A percentile compares a stretch with the other conserved stretches of the same genome.
Conservation (phyloP, 2,113 vertebrate genomes). For the Polypterus bichir region DNA sequence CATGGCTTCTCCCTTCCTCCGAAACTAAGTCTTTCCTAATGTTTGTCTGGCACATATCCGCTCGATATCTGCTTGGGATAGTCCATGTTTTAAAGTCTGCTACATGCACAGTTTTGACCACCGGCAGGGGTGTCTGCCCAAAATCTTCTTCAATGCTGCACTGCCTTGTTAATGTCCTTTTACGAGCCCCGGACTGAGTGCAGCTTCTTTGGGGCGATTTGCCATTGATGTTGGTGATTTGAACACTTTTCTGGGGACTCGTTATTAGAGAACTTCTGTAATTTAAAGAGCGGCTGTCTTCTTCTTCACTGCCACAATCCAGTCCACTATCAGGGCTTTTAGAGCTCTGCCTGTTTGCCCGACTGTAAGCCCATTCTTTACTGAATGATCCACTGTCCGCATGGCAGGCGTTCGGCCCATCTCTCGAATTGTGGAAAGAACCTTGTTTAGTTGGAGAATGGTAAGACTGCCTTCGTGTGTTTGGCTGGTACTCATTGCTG, state of each 20-base stretch:
- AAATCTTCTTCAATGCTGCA: slow-evolving; percentile 81
- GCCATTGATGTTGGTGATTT: slow-evolving; percentile 37
- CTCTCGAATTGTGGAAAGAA: slow-evolving; percentile 35
- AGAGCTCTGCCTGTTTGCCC: slow-evolving; percentile 46
- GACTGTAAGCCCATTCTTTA: slow-evolving; percentile 44
- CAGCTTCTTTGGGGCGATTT: slow-evolving; percentile 42
- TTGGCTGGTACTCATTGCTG: slow-evolving; percentile 33
- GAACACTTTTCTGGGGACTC: slow-evolving; percentile 30
- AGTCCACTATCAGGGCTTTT: slow-evolving; percentile 91
- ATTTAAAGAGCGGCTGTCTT: slow-evolving; percentile 48
- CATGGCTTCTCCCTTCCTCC: slow-evolving; percentile 47
- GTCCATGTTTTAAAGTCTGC: slow-evolving; percentile 45
- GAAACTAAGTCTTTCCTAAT: slow-evolving; percentile 43
- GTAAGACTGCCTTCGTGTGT: slow-evolving; percentile 32
- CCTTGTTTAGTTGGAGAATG: slow-evolving; percentile 29
- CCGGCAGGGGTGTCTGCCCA: slow-evolving; percentile 40
- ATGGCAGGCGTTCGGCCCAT: slow-evolving; percentile 45
- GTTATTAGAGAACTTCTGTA: slow-evolving; percentile 34
- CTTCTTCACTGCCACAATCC: slow-evolving; percentile 91
- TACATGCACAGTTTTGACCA: slow-evolving; percentile 32
- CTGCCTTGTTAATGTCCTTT: slow-evolving; percentile 75
- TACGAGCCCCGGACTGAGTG: slow-evolving; percentile 60
- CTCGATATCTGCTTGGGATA: slow-evolving; percentile 34
- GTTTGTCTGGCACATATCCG: slow-evolving; percentile 27
- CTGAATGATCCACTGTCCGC: slow-evolving; percentile 34